Conservation (phyloP, 64 coral and sea anemone species). For the Actinia equina region DNA sequence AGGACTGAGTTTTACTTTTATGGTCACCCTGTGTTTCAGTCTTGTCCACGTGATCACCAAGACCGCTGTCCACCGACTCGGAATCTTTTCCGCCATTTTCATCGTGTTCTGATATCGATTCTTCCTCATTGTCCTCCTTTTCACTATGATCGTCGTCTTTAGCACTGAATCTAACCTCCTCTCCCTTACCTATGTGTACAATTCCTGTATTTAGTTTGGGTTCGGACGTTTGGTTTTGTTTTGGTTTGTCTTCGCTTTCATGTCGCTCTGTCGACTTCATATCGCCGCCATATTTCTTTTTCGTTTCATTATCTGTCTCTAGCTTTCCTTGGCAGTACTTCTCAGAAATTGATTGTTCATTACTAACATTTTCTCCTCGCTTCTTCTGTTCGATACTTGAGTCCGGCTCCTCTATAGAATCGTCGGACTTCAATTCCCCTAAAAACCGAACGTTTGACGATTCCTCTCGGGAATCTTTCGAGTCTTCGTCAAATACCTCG, state of each 20-base stretch:
- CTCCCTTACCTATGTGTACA: background rate
- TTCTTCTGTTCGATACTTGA: background rate
- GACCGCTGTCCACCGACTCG: background rate
- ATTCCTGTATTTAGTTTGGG: background rate
- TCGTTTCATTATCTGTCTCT: background rate
- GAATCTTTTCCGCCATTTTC: background rate
- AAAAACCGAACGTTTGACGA: slow-evolving; percentile 34
- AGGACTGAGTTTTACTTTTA: background rate
- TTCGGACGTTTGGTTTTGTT: background rate
- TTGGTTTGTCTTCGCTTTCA: background rate
- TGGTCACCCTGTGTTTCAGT: background rate
- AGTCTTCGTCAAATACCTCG: background rate
- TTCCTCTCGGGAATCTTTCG: slow-evolving; percentile 13
- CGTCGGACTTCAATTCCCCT: slow-evolving; percentile 51
- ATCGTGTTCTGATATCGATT: background rate
- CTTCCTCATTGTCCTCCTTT: background rate
- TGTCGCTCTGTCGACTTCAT: background rate
- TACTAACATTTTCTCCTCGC: background rate
- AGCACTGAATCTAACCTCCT: background rate
- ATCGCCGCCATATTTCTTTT: background rate
- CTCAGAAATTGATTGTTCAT: slow-evolving; percentile 9
- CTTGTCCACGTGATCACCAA: background rate
- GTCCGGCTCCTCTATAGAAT: slow-evolving; percentile 22
- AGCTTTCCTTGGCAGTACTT: slow-evolving; percentile 14
- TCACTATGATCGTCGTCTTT: background rate